Evolutionary conservation across 2,797 vertebrate species (phyloP), one percentile per base, ranked within the genome.

Genomic region (Siniperca scherzeri): DNA sequence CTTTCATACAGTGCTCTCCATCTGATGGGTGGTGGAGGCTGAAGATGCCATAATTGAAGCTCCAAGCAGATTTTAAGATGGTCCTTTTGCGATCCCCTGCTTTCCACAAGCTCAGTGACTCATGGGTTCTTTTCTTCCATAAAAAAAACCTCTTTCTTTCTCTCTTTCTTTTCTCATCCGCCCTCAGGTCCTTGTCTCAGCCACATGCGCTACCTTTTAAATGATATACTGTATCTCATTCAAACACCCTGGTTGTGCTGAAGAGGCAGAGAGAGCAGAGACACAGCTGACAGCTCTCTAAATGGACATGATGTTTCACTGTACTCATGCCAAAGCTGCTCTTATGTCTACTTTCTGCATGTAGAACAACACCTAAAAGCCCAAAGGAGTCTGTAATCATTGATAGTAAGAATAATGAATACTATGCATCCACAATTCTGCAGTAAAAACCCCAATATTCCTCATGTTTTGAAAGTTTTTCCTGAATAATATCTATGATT

Each of bases 221-320:
- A 85, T 85, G 61, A 88, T 82, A 77, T 75, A 46, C 25, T 33
- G 65, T 73, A 61, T 83, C 65, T 86, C 30, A 17, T 60, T 83
- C 74, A 77, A 75, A 87, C 77, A 65, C 73, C 79, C 2, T 52
- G 76, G 80, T 77, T 78, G 77, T 87, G 86, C 85, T 84, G 83
- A 90, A 69, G 57, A 84, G 72, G 80, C 76, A 52, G 7, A 65
- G 60, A 78, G 77, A 83, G 80, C 80, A 69, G 72, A 79, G 48
- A 80, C 81, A 60, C 72, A 76, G 81, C 74, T 67, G 81, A 89
- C 81, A 74, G 80, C 74, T 67, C 70, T 82, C 76, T 68, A 77
- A 88, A 91, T 75, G 61, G 82, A 86, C 81, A 40, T 44, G 66
- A 76, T 87, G 82, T 80, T 83, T 86, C 61, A 60, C 82, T 68